phyloP scores from a whole-genome alignment of 2,797 vertebrate genomes.

The Anniella stebbinsi region DNA sequence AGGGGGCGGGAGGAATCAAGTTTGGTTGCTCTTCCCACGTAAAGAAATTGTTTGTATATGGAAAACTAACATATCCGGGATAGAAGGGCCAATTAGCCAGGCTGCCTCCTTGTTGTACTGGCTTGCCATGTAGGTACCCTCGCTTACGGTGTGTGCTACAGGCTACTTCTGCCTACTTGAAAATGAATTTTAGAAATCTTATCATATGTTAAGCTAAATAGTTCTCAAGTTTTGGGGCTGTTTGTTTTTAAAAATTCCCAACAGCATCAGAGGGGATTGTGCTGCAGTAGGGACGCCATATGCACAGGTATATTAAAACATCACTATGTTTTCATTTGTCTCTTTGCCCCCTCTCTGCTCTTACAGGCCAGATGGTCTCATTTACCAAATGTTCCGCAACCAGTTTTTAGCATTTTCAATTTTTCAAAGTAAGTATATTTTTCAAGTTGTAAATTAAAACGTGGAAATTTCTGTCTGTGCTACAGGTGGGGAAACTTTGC shows the following conservation, averaged over 20 bases:
- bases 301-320: background rate
- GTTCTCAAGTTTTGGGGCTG: background rate
- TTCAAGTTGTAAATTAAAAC: background rate
- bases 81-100: background rate
- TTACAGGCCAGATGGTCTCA: conserved; percentile 92
- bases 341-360: conserved; percentile 35
- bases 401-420: conserved; percentile 98
- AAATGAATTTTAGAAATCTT: background rate
- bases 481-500: accelerated
- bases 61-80: background rate
- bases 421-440: conserved; percentile 95
- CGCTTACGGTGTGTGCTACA: background rate
- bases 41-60: background rate
- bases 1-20: too few relatives aligned
- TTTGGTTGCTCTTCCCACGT: too few relatives aligned
- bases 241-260: background rate
- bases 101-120: background rate
- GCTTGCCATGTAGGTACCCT: background rate
- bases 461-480: background rate
- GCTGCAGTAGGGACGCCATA: background rate
- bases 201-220: background rate
- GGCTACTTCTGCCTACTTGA: background rate
- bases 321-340: background rate
- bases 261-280: background rate
- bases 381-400: conserved; percentile 97